Base-by-base conservation (phyloP, 1,140 invertebrate genomes). In the Alviniconcha marisindica region DNA sequence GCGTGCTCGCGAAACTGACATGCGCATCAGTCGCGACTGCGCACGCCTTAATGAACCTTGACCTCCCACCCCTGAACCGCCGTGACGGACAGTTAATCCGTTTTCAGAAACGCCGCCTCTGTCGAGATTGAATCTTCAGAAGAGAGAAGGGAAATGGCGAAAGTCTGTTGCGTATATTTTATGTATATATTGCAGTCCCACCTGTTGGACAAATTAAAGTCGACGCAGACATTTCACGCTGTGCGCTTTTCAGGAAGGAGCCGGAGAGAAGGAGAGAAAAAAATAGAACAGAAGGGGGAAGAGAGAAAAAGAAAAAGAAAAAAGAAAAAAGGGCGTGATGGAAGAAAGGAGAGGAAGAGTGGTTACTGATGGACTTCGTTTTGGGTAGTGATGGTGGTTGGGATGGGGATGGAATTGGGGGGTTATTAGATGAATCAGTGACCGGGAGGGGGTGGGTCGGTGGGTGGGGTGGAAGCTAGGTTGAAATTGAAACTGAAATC, bases 1-100 rank as follows among this genome's bases (percentile, higher is more conserved):
- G 44, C 73, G 44, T 76, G 73, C 73, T 54, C n/a, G 42, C 18
- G 42, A 76, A 48, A 76, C 73, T 31, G 73, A 28, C 73, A 33
- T 10, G 42, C 73, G 73, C 73, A 76, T 76, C 73, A 76, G 42
- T 18, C 21, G 40, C 24, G 42, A 76, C 3, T 28, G 14, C 40
- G 21, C 7, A 42, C 73, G 4, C 28, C 12, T n/a, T 76, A 76
- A 76, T 76, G 73, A 76, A 76, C 73, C 44, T 51, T 74, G 21
- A n/a, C 73, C 73, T 33, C 7, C 51, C 42, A 76, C 73, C 73
- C 28, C 24, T 21, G 28, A 76, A 76, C 42, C 21, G 31, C 21
- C 4, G 33, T 38, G 12, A 2, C 3, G 36, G 2, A 76, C 44
- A 48, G 73, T 15, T 76, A 76, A 76, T 76, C 73, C 73, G 73